Conservation (phyloP, 2,113 vertebrate species). For the Corydoras maculifer region DNA sequence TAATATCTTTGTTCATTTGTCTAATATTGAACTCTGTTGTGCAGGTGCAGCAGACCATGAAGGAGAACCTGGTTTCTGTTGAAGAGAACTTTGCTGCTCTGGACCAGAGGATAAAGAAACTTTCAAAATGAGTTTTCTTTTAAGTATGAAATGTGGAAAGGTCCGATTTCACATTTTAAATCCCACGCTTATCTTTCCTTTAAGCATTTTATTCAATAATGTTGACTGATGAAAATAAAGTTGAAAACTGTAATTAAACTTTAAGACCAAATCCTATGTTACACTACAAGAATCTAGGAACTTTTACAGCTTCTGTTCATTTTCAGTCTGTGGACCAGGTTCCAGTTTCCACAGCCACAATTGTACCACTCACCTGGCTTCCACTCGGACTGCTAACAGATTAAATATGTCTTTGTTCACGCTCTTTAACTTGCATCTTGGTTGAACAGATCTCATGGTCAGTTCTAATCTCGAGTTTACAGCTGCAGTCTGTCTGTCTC, state of each 20-base stretch:
- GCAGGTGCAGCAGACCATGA: constrained; percentile 86
- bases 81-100: constrained; percentile 80
- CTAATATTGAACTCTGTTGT: background rate
- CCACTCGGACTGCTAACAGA: background rate
- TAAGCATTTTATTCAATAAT: constrained; percentile 45
- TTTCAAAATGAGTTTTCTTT: constrained; percentile 69
- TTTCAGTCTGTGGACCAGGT: constrained; percentile 22
- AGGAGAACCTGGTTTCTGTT: constrained; percentile 76
- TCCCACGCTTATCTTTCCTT: constrained; percentile 45
- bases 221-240: constrained; percentile 49
- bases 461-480: too few relatives aligned
- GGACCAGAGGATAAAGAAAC: constrained; percentile 78
- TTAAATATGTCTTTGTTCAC: background rate
- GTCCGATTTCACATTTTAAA: constrained; percentile 14
- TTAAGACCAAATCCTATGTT: constrained; percentile 53
- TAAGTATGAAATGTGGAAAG: constrained; percentile 26
- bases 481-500: too few relatives aligned
- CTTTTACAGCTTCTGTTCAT: constrained; percentile 32
- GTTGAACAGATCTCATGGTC: too few relatives aligned
- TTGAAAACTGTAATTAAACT: constrained; percentile 30
- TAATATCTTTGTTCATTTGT: too few relatives aligned
- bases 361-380: background rate
- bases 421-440: background rate
- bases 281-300: constrained; percentile 38
- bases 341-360: background rate